phyloP scores from a whole-genome alignment of 2,797 vertebrate species.

The Poecilia velifera region DNA sequence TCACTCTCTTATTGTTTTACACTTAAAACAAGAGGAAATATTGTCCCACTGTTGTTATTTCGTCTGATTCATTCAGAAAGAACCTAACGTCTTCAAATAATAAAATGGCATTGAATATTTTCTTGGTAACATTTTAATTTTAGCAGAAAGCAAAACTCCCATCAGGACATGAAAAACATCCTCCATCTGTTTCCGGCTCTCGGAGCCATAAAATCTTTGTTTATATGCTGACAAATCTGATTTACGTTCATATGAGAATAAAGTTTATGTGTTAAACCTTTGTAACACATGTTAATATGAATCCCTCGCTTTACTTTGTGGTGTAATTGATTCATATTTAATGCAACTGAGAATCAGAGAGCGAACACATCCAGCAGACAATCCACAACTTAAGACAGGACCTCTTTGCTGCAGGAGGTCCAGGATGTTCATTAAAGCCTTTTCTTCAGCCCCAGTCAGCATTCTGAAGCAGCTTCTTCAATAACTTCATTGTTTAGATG shows the following conservation, averaged over 20 bases:
- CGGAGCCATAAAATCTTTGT: not conserved
- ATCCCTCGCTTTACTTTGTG: not conserved
- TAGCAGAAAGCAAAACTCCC: not conserved
- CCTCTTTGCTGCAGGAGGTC: conserved; percentile 39
- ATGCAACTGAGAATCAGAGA: not conserved
- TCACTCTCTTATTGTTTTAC: not conserved
- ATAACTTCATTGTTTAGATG: conserved; percentile 56
- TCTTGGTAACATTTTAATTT: not conserved
- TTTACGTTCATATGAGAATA: not conserved
- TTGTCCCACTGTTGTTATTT: not conserved
- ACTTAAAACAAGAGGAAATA: not conserved
- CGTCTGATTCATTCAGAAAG: not conserved
- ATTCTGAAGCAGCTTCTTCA: conserved; percentile 46
- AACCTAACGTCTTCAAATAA: not conserved
- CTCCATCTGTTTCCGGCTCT: not conserved
- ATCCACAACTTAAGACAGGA: conserved; percentile 57
- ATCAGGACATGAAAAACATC: not conserved
- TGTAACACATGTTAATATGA: not conserved
- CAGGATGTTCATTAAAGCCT: conserved; percentile 52
- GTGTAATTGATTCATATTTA: not conserved
- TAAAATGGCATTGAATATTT: not conserved
- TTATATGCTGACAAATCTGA: not conserved
- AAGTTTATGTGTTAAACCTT: not conserved
- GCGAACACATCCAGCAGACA: conserved; percentile 14
- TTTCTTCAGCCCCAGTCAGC: conserved; percentile 20